Conservation (phyloP, 2,113 vertebrate genomes). For the Podiceps cristatus region DNA sequence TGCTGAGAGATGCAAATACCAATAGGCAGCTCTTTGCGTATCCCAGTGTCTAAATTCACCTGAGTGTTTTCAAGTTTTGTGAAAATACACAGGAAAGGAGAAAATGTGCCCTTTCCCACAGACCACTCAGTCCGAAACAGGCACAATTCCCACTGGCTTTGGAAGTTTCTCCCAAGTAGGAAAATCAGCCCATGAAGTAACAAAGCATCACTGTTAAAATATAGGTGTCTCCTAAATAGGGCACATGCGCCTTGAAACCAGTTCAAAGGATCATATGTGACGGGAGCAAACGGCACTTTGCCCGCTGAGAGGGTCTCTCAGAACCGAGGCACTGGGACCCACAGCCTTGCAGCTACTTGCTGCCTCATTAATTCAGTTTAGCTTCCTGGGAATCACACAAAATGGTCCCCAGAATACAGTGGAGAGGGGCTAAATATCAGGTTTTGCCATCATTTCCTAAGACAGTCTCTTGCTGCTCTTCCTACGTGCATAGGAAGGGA, state of each 20-base stretch:
- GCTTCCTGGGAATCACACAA: neutral
- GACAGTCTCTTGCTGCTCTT: neutral
- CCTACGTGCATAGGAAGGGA: neutral
- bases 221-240: neutral
- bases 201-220: neutral
- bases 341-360: neutral
- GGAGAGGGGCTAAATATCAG: neutral
- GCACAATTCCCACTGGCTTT: neutral
- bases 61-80: neutral
- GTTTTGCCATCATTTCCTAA: neutral
- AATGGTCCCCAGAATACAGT: neutral
- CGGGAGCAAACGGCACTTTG: neutral
- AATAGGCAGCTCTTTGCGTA: neutral
- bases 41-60: neutral
- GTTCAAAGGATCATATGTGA: neutral
- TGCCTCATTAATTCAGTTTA: neutral
- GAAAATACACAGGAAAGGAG: neutral
- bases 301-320: neutral
- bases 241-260: neutral
- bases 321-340: neutral
- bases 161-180: neutral
- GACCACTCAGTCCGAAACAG: neutral
- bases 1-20: neutral
- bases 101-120: neutral
- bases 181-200: neutral